Conservation (phyloP, 2,797 vertebrate species). For the Limnodromus scolopaceus region DNA sequence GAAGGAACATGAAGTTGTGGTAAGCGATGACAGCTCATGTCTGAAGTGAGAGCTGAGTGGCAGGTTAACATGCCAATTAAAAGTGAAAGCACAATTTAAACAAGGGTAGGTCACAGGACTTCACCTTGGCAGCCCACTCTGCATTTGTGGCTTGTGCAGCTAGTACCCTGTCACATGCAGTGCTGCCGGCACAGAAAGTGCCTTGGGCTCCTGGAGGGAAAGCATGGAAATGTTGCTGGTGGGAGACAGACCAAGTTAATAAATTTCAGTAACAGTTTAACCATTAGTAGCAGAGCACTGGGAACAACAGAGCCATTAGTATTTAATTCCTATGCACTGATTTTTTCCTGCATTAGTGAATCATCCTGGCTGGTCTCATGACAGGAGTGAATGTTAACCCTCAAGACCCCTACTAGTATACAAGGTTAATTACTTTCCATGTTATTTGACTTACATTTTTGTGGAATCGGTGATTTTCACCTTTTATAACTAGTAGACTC, state of each 20-base stretch:
- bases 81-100: neutral
- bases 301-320: accelerated
- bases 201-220: neutral
- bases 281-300: neutral
- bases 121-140: no score
- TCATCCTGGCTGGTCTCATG: neutral
- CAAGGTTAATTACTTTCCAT: neutral
- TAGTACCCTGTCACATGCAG: neutral
- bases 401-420: accelerated
- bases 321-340: neutral
- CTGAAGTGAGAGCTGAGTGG: neutral
- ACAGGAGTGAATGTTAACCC: neutral
- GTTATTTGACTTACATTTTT: neutral
- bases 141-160: accelerated
- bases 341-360: accelerated
- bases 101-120: neutral
- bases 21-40: neutral
- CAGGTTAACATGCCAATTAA: neutral
- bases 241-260: neutral
- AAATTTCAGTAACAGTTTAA: neutral
- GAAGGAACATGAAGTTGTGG: neutral
- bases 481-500: neutral
- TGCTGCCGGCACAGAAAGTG: neutral
- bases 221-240: accelerated
- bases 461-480: neutral